Conservation (phyloP, 2,888 invertebrate genomes). For the Sussaba pulchella region DNA sequence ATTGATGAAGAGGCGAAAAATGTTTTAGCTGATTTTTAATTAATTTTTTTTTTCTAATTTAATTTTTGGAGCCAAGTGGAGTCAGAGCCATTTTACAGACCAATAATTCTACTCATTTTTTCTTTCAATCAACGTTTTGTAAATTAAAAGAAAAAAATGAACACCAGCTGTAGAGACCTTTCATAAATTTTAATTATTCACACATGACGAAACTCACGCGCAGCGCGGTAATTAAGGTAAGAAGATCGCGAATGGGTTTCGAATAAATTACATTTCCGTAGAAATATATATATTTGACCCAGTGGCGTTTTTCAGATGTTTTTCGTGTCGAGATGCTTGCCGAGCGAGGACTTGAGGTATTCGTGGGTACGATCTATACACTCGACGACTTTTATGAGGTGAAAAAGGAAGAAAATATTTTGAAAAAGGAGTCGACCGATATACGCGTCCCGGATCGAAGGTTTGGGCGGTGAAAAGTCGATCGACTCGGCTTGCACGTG, state of each 20-base stretch:
- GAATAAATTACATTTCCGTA: not conserved
- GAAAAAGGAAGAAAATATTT: not conserved
- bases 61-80: too few species aligned
- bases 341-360: not conserved
- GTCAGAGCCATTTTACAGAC: too few species aligned
- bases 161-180: too few species aligned
- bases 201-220: too few species aligned
- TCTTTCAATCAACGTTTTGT: too few species aligned
- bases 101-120: too few species aligned
- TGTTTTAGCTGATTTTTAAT: too few species aligned
- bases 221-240: too few species aligned
- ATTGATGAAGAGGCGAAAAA: too few species aligned
- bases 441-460: not conserved
- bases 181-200: too few species aligned
- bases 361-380: not conserved
- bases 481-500: slow-evolving; percentile 15
- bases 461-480: not conserved
- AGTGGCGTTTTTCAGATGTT: not conserved
- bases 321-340: not conserved
- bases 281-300: not conserved
- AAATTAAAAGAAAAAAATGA: too few species aligned
- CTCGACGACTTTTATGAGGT: not conserved
- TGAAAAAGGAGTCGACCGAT: not conserved
- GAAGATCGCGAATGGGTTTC: not conserved
- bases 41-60: too few species aligned